Evolutionary conservation across 2,888 invertebrate species (phyloP).

Genomic region (Drosophila vallismaia): DNA sequence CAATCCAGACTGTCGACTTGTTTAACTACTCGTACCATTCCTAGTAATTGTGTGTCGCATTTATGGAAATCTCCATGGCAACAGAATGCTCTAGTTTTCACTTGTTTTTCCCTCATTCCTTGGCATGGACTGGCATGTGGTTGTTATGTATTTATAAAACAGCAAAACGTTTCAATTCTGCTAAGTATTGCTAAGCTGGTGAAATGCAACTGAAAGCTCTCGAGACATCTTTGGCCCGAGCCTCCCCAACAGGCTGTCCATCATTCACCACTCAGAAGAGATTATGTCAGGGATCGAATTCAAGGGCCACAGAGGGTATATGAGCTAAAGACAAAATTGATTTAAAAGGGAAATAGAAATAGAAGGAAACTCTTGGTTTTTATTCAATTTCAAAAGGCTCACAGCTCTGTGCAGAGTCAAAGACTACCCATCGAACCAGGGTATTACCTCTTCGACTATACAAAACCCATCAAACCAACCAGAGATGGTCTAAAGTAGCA

Average conservation of each 20-base stretch:
- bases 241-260: constrained; percentile 11
- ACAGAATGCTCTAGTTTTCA: constrained; percentile 21
- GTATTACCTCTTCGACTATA: not conserved
- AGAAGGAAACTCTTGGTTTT: not conserved
- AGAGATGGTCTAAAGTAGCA: constrained; percentile 5
- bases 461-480: not conserved
- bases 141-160: constrained; percentile 27
- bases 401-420: not conserved
- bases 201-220: constrained; percentile 27
- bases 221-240: constrained; percentile 1
- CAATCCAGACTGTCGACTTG: constrained; percentile 5
- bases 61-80: constrained; percentile 36
- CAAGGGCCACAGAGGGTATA: constrained; percentile 4
- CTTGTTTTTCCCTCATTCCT: not conserved
- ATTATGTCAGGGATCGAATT: constrained; percentile 10
- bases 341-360: not conserved
- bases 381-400: not conserved
- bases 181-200: constrained; percentile 32
- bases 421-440: not conserved
- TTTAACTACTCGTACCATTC: constrained; percentile 5
- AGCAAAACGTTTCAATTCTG: constrained; percentile 38
- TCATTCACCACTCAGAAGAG: constrained; percentile 32
- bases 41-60: constrained; percentile 32
- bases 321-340: too few relatives aligned
- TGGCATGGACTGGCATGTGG: not conserved